Base-by-base conservation (phyloP, 2,888 invertebrate species). In the Cabera pusaria region DNA sequence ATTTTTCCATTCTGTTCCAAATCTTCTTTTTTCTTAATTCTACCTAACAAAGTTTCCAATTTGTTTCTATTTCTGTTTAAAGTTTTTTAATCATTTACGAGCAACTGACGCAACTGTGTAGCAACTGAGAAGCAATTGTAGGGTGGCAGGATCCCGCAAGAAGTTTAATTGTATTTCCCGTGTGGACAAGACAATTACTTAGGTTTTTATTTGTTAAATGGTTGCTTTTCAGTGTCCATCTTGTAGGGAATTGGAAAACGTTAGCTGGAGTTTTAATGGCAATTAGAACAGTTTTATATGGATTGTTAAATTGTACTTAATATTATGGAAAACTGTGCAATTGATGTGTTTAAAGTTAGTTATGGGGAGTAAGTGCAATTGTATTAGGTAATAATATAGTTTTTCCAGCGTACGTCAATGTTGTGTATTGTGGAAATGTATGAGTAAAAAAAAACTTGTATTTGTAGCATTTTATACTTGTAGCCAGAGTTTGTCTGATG, bases 91-190 rank as follows among this genome's bases (percentile, higher is more conserved):
- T 66, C 59, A 60, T 59, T 61, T 53, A 38, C 33, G 47, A 46
- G 19, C 18, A 14, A 7, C 49, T 49, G 47, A 45, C 16, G 52
- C 61, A 56, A 60, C 56, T 54, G 59, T 55, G 48, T 25, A 34
- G 22, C 20, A 12, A 20, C 12, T 26, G 24, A 6, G 33, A 24
- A 20, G 31, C 18, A 6, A 11, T 5, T 33, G 51, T 31, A 26
- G n/a, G 16, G 21, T 11, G 20, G 8, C 21, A 22, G 17, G 34
- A 23, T 41, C 19, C 36, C 45, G 49, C 65, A 77, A 78, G 71
- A 75, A 79, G 64, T 73, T 72, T 75, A 78, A 80, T 79, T 77
- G 71, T 57, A 60, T 45, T 45, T 44, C 49, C 46, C 44, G 53
- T 54, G 60, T 58, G 56, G 56, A 64, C 50, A 52, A 54, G 46